phyloP scores from a whole-genome alignment of 1,140 invertebrate species.

The Anoplophora glabripennis region DNA sequence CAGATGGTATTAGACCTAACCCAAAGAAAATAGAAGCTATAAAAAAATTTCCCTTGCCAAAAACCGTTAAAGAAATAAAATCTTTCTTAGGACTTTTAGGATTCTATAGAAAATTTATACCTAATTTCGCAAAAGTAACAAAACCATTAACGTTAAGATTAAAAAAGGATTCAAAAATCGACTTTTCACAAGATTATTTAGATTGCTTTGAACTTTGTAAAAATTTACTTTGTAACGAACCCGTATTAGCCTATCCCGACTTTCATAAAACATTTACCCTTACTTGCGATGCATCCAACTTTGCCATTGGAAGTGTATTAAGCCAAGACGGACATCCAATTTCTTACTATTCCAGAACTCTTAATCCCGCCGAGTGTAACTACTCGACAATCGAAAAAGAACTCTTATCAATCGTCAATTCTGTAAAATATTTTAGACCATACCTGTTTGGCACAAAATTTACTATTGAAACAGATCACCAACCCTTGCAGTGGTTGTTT shows the following conservation, averaged over 20 bases:
- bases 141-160: slow-evolving; percentile 9
- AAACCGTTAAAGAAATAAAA: slow-evolving; percentile 31
- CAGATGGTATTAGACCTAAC: slow-evolving; percentile 27
- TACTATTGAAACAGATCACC: not conserved
- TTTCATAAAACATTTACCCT: slow-evolving; percentile 35
- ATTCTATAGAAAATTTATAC: slow-evolving; percentile 18
- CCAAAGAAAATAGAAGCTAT: slow-evolving; percentile 37
- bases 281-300: not conserved
- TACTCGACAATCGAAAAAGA: slow-evolving; percentile 7
- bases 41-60: slow-evolving; percentile 30
- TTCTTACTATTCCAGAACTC: not conserved
- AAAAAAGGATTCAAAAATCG: slow-evolving; percentile 24
- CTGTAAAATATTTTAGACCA: slow-evolving; percentile 14
- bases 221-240: slow-evolving; percentile 15
- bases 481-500: slow-evolving; percentile 50
- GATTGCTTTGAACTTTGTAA: slow-evolving; percentile 6
- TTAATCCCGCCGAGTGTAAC: too few species aligned
- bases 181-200: not conserved
- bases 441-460: not conserved
- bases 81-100: slow-evolving; percentile 23
- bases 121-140: slow-evolving; percentile 7
- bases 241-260: slow-evolving; percentile 32
- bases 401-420: slow-evolving; percentile 7
- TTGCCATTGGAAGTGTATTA: too few species aligned
- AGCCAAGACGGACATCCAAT: too few species aligned